phyloP scores from a whole-genome alignment of 2,113 vertebrate genomes.

The Bubo scandiacus region DNA sequence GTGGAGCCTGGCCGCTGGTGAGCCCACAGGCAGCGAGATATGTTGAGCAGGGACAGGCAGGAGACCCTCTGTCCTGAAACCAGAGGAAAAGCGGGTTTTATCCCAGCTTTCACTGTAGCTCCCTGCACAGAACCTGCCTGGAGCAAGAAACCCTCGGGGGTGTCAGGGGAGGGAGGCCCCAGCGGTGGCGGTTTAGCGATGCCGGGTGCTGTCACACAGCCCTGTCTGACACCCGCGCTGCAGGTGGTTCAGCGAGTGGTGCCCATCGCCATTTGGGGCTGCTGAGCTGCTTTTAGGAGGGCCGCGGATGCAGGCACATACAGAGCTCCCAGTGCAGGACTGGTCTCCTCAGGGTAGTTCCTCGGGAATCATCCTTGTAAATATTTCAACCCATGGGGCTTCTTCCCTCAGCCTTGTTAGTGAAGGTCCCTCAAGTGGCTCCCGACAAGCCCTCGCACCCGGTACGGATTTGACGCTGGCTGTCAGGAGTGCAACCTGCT shows the following conservation, averaged over 20 bases:
- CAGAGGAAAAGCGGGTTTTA: not conserved
- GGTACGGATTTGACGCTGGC: not conserved
- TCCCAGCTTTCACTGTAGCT: not conserved
- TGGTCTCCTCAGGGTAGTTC: not conserved
- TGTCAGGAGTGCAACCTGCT: not conserved
- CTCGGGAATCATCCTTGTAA: not conserved
- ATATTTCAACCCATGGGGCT: not conserved
- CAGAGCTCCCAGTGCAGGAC: not conserved
- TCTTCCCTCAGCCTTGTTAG: not conserved
- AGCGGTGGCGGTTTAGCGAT: accelerated
- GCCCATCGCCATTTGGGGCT: not conserved
- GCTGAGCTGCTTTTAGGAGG: not conserved
- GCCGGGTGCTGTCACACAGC: not conserved
- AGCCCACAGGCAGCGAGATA: accelerated
- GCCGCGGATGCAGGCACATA: accelerated
- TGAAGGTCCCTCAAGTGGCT: not conserved
- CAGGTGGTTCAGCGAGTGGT: accelerated
- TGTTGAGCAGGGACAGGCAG: not conserved
- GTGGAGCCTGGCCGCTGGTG: accelerated
- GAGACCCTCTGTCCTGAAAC: not conserved
- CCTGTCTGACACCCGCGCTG: accelerated
- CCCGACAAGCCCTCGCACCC: accelerated
- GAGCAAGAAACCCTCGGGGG: not conserved
- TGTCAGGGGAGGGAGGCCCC: not conserved
- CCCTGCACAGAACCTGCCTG: not conserved